phyloP scores from a whole-genome alignment of 2,113 vertebrate genomes.

The Serilophus lunatus region DNA sequence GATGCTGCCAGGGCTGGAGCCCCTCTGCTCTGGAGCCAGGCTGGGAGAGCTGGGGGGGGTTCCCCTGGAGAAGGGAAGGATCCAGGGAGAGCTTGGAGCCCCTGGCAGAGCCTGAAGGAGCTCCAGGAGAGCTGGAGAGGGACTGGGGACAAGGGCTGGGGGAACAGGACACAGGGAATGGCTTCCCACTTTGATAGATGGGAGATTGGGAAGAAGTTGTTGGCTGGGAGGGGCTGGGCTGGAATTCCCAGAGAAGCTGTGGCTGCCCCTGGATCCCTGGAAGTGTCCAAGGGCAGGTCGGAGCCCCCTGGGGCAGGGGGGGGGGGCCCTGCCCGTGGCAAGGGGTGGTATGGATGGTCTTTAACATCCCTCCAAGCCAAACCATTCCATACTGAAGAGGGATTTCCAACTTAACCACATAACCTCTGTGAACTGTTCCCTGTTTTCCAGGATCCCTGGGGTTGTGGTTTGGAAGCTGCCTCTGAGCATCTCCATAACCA shows the following conservation, averaged over 20 bases:
- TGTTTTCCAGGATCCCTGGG: constrained; percentile 28
- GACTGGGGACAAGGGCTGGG: neutral
- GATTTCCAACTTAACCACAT: neutral
- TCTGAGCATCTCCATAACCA: neutral
- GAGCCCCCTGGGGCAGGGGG: neutral
- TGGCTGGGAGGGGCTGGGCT: neutral
- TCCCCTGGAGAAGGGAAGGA: neutral
- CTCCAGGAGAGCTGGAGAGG: neutral
- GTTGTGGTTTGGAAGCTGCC: neutral
- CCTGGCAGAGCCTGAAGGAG: neutral
- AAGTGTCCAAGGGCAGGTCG: neutral
- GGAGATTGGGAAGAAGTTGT: neutral
- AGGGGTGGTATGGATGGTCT: neutral
- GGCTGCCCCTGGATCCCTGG: neutral
- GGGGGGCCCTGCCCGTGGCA: neutral
- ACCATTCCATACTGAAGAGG: neutral
- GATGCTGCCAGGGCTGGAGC: neutral
- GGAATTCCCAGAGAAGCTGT: neutral
- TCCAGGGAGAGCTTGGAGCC: too few species aligned
- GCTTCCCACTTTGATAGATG: neutral
- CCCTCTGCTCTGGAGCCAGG: neutral
- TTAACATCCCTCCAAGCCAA: neutral
- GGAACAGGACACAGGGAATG: neutral
- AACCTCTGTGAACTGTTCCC: neutral
- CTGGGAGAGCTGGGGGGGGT: neutral